Conservation (phyloP, 2,113 vertebrate species). For the Apteryx owenii region DNA sequence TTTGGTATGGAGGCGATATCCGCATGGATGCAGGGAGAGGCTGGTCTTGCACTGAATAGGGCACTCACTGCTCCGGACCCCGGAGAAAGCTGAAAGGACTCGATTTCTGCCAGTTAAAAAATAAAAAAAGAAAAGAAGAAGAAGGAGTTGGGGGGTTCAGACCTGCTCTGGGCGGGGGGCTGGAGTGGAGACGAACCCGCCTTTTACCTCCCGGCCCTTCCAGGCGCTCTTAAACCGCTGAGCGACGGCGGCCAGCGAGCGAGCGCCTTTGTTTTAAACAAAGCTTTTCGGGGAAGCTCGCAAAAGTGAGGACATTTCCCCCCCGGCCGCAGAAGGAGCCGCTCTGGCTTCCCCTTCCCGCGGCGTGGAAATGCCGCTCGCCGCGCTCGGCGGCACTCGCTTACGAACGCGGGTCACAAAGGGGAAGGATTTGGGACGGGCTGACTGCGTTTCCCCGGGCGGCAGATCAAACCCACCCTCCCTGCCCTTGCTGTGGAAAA, state of each 20-base stretch:
- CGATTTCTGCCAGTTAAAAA: not conserved
- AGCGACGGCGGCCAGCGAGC: not conserved
- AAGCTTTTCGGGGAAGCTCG: constrained; percentile 29
- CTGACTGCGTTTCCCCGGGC: not conserved
- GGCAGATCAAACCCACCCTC: not conserved
- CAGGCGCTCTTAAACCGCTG: not conserved
- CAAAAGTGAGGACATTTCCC: not conserved
- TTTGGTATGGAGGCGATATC: not conserved
- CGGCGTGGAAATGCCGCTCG: not conserved
- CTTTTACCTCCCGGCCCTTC: constrained; percentile 21
- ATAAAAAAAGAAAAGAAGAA: not conserved
- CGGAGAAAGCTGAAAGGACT: not conserved
- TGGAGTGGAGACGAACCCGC: not conserved
- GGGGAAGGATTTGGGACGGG: not conserved
- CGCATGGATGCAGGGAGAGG: not conserved
- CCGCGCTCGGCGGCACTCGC: not conserved
- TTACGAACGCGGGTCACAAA: not conserved
- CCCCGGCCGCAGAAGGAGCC: not conserved
- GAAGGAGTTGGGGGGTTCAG: not conserved
- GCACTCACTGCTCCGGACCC: not conserved
- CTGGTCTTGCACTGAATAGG: not conserved
- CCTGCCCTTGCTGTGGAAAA: not conserved
- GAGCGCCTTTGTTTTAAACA: constrained; percentile 60
- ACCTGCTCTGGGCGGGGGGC: not conserved
- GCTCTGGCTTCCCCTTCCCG: not conserved